Evolutionary conservation across 2,113 vertebrate species (phyloP), one percentile per base, ranked within the genome.

Genomic region (Nipponia nippon): DNA sequence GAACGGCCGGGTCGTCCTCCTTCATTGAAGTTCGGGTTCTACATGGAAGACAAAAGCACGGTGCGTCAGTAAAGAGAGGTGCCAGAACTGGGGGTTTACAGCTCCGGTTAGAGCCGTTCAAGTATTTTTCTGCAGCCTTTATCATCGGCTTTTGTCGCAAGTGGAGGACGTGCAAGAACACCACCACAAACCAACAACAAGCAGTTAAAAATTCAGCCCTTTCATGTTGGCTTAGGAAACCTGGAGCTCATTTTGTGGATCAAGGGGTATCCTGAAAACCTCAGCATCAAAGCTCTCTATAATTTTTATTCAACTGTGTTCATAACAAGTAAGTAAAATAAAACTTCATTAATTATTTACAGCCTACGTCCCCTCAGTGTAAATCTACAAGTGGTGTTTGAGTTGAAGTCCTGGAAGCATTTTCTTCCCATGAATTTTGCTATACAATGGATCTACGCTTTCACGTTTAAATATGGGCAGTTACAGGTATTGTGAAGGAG

Each of bases 1-100:
- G 98, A 52, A 98, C 76, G 4, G 99, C 99, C 0, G 99, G 99
- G 96, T 99, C 99, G 58, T 99, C 99, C 82, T 99, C 99, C 96
- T 98, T 99, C 95, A 99, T 75, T 36, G 99, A 98, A 4, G 97
- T 98, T 79, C 99, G 98, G 92, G 93, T 99, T 97, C 99, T 99
- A 49, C 10, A 63, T 0, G 52, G 10, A 80, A 80, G 21, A 83
- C 26, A 79, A 23, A 38, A 36, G 20, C 46, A 1, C 26, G 25
- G 26, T 2, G 6, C 4, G 2, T 81, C 20, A 86, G 38, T 4
- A 36, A 29, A 36, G 27, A 3, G 21, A 27, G 21, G 44, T 5
- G 34, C 26, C 76, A 13, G 3, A 53, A 50, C 1, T 3, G 6
- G 17, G 7, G 6, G 30, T 4, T 6, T 38, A 21, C 69, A 77